phyloP scores from a whole-genome alignment of 2,888 invertebrate species.

The Brachyptera risi region DNA sequence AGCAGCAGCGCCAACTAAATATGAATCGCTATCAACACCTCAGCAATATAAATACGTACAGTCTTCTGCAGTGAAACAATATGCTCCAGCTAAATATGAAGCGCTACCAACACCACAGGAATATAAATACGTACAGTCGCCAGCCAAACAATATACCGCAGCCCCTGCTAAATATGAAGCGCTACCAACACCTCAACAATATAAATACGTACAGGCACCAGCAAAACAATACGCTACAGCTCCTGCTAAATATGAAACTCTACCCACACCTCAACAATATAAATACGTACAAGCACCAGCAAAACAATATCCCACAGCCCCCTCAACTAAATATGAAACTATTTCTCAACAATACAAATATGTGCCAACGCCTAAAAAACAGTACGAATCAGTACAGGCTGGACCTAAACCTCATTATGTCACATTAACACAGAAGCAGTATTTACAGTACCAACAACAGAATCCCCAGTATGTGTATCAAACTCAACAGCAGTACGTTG shows the following conservation, averaged over 20 bases:
- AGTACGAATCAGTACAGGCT: background rate
- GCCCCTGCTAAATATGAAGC: too few species aligned
- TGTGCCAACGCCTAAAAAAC: background rate
- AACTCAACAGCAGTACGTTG: background rate
- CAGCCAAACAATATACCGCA: too few species aligned
- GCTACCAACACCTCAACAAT: background rate
- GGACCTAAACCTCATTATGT: constrained; percentile 18
- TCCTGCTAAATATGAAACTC: too few species aligned
- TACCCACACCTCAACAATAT: background rate
- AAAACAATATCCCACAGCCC: background rate
- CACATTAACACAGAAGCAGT: constrained; percentile 7
- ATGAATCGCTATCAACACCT: background rate
- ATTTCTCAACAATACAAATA: constrained; percentile 7
- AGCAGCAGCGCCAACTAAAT: background rate
- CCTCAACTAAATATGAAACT: background rate
- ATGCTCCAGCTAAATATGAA: background rate
- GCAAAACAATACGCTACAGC: too few species aligned
- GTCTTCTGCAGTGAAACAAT: too few species aligned
- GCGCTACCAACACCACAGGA: background rate
- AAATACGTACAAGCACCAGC: background rate
- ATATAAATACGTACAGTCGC: too few species aligned
- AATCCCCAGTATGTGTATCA: too few species aligned
- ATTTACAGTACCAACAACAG: constrained; percentile 5
- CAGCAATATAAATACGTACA: background rate
- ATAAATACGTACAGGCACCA: too few species aligned